A percentile compares a stretch with the other conserved stretches of the same genome.
Conservation (phyloP, 2,797 vertebrate genomes). For the Erithacus rubecula region DNA sequence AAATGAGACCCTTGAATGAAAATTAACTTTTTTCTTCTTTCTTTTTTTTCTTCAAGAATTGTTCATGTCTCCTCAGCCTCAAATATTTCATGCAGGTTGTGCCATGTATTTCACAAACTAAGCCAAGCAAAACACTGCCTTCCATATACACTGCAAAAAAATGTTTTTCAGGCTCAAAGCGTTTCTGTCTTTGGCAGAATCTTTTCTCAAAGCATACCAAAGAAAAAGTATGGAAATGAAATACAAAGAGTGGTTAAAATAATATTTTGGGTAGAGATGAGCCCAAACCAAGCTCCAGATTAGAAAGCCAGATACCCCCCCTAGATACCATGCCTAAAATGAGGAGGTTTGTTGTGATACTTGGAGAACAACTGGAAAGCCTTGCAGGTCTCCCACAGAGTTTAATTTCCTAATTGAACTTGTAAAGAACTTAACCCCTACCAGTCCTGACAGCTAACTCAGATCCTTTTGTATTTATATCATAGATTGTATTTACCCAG, state of each 20-base stretch:
- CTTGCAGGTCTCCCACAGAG: neutral
- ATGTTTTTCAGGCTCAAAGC: constrained; percentile 63
- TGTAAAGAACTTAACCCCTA: neutral
- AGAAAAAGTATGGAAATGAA: constrained; percentile 59
- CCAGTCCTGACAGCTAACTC: neutral
- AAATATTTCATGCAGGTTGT: constrained; percentile 68
- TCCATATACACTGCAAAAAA: constrained; percentile 49
- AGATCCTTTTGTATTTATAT: neutral
- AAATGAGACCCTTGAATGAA: constrained; percentile 56
- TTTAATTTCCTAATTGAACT: constrained; percentile 28
- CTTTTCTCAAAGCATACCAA: constrained; percentile 42
- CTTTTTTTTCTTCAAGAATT: neutral
- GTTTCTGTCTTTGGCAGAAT: constrained; percentile 65
- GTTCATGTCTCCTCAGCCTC: constrained; percentile 52
- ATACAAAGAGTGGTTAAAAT: constrained; percentile 61
- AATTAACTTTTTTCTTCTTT: neutral
- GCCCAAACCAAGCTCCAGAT: constrained; percentile 40
- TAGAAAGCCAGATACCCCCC: constrained; percentile 32
- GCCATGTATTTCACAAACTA: constrained; percentile 55
- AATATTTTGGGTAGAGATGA: constrained; percentile 58
- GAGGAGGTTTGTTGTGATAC: constrained; percentile 16
- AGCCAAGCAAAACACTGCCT: constrained; percentile 60
- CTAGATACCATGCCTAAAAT: neutral
- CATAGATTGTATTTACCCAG: neutral
- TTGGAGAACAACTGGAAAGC: neutral